Base-by-base conservation (phyloP, 2,888 invertebrate genomes). In the Bembecia ichneumoniformis region DNA sequence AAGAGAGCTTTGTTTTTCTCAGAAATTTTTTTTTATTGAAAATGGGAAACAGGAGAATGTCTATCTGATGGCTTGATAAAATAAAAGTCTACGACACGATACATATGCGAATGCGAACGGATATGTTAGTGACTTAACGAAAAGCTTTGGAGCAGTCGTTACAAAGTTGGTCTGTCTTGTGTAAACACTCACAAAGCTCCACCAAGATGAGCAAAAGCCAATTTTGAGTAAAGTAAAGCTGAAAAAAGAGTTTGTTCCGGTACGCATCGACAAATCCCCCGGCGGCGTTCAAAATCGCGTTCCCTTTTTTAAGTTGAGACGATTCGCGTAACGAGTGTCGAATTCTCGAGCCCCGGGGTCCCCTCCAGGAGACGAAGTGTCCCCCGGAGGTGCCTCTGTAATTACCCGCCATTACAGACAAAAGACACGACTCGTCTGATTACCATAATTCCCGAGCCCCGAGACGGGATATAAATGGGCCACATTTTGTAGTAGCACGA, bases 331-430 rank as follows among this genome's bases (percentile, higher is more conserved):
- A 87, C 84, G 86, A 84, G 82, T 82, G 84, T 83, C 84, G 86
- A 84, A 83, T 81, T 77, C 77, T 72, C 77, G 67, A 66, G 69
- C 71, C 72, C 77, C 66, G 58, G 71, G 77, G 76, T 70, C 73
- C 77, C 74, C 71, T 70, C 57, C 65, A 61, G 66, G 64, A 76
- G 76, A 74, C 77, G 75, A 69, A 81, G 76, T 75, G 80, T 76
- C 68, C 83, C 82, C 82, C 74, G 71, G 80, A 82, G 84, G 81
- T 80, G 81, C 72, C 75, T 72, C 74, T 63, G 83, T 86, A 87
- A 87, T 87, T 86, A 84, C 84, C 83, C 71, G 71, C 82, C 86
- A 86, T 87, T 86, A 87, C 79, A 81, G 83, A 86, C 86, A 84
- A 86, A 83, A 84, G 86, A 84, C 83, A 80, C 77, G 82, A 77